Evolutionary conservation across 1,140 invertebrate genomes (phyloP), one percentile per base, ranked within the genome.

Genomic region (Drosophila pseudoananassae): DNA sequence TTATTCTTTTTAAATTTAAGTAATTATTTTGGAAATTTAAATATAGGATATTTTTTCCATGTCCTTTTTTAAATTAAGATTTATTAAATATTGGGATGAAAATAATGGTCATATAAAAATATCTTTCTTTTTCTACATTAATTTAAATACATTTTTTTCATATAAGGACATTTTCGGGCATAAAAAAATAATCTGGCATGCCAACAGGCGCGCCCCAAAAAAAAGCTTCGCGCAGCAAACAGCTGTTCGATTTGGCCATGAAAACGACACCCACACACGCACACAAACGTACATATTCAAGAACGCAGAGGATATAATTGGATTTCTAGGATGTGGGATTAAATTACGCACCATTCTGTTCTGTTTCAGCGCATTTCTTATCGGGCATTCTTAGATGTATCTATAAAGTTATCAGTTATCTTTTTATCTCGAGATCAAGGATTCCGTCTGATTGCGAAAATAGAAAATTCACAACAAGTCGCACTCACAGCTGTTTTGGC

Each of bases 261-360:
- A 56, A 76, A 64, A 57, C 40, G 49, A 52, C 47, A 74, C 38
- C 58, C 51, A 49, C 38, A 66, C 57, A 70, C 23, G 20, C 63
- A 49, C 10, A 54, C 36, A 12, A 31, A 46, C 4, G 6, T 27
- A 25, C 23, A 25, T 25, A 23, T 12, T 12, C 36, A 45, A 9
- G 38, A 25, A 4, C 2, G 12, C 12, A 38, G 25, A 36, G 10
- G n/a, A 36, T 43, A 15, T 15, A 7, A 43, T 23, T 47, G n/a
- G 12, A 27, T 60, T 36, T 29, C 7, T 33, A 49, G 27, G 43
- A 50, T 40, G 33, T 55, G 43, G 29, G n/a, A 68, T 52, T 73
- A 31, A 31, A 46, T 60, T 89, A 88, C 83, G 49, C 68, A 89
- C 83, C 84, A 83, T 76, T 73, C 64, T 71, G 63, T 40, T 87